Conservation (phyloP, 2,113 vertebrate species). For the Melanerpes formicivorus region DNA sequence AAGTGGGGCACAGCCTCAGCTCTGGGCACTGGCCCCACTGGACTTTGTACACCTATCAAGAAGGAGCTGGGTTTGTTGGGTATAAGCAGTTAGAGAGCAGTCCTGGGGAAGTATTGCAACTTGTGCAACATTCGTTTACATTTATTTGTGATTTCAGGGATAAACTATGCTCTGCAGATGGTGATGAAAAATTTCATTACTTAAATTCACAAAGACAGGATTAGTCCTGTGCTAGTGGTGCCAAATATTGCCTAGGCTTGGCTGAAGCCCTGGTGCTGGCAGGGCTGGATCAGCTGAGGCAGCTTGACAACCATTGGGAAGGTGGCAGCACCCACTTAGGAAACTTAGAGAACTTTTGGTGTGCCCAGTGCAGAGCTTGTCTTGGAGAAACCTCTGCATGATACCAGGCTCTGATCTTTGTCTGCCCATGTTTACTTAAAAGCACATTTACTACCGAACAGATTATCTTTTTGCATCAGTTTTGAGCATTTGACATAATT, state of each 20-base stretch:
- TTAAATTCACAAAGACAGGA: neutral
- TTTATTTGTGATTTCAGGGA: neutral
- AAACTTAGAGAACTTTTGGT: neutral
- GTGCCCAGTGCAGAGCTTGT: neutral
- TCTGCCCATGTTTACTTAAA: accelerated
- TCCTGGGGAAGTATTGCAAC: neutral
- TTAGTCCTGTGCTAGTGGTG: neutral
- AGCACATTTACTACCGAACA: neutral
- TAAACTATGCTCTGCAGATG: neutral
- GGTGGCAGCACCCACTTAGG: neutral
- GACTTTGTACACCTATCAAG: neutral
- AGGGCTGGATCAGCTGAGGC: neutral
- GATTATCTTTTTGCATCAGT: neutral
- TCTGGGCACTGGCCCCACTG: accelerated
- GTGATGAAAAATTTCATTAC: neutral
- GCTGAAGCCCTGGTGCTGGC: neutral
- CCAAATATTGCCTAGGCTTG: accelerated
- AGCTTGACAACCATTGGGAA: neutral
- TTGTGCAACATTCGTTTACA: neutral
- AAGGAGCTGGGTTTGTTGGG: neutral
- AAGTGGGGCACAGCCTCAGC: neutral
- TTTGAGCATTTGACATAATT: neutral
- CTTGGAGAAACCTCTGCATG: neutral
- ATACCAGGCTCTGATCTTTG: neutral
- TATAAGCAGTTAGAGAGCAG: accelerated